phyloP scores from a whole-genome alignment of 2,113 vertebrate genomes.

The Raja brachyura region DNA sequence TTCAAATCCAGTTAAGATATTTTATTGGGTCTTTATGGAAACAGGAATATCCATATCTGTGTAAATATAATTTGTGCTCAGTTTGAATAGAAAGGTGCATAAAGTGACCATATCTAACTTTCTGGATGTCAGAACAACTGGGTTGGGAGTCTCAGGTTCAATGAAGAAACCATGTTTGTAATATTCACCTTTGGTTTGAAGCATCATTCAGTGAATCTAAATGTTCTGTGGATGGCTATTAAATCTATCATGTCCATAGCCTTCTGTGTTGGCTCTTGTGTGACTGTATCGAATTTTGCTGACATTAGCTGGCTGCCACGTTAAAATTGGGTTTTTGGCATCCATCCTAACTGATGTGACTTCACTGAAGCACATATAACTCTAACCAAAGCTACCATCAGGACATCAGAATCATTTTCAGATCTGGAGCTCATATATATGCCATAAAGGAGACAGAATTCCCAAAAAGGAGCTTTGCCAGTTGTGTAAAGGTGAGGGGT shows the following conservation, averaged over 20 bases:
- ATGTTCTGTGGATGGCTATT: neutral
- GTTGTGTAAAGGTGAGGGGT: neutral
- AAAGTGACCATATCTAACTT: neutral
- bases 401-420: neutral
- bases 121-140: neutral
- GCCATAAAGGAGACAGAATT: no score
- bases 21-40: neutral
- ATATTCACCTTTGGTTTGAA: neutral
- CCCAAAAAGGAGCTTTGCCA: neutral
- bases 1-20: neutral
- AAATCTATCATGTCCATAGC: neutral
- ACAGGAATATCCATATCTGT: neutral
- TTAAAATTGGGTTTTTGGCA: neutral
- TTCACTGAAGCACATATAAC: neutral
- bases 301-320: neutral
- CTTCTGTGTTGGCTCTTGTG: neutral
- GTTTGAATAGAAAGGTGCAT: neutral
- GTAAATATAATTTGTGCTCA: neutral
- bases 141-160: neutral
- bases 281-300: neutral
- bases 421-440: neutral
- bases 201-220: neutral
- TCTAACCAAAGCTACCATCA: neutral
- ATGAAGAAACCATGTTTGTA: neutral
- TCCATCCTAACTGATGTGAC: neutral